Evolutionary conservation across 2,888 invertebrate genomes (phyloP).

Genomic region (Myopa testacea): DNA sequence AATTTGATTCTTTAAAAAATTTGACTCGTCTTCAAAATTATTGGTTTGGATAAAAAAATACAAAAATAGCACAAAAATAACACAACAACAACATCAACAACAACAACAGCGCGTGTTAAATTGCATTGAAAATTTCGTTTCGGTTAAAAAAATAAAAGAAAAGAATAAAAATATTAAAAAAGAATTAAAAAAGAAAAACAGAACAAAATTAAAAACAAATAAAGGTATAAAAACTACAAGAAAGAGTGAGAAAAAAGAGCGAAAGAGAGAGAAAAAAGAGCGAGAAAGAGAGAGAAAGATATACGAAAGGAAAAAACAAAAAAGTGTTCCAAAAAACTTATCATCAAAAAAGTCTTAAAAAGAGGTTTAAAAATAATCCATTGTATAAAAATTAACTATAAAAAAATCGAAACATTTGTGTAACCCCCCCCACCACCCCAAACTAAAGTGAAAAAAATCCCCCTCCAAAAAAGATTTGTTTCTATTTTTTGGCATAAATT

Average conservation of each 20-base stretch:
- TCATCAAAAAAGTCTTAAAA: neutral
- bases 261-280: neutral
- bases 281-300: neutral
- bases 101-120: slow-evolving; percentile 57
- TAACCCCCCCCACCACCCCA: too few species aligned
- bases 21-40: slow-evolving; percentile 68
- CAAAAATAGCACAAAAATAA: slow-evolving; percentile 48
- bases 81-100: slow-evolving; percentile 46
- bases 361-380: too few species aligned
- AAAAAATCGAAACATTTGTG: too few species aligned
- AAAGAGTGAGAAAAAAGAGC: neutral
- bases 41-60: slow-evolving; percentile 61
- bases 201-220: slow-evolving; percentile 45
- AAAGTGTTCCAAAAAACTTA: neutral
- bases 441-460: too few species aligned
- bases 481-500: too few species aligned
- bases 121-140: slow-evolving; percentile 68
- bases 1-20: slow-evolving; percentile 63
- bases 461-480: too few species aligned
- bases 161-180: slow-evolving; percentile 48
- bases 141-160: slow-evolving; percentile 56
- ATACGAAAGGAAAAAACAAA: neutral
- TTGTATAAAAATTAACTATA: too few species aligned
- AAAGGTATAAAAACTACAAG: slow-evolving; percentile 20
- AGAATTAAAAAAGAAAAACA: slow-evolving; percentile 41